Evolutionary conservation across 2,113 vertebrate genomes (phyloP), one percentile per base, ranked within the genome.

Genomic region (Sphaerodactylus townsendi): DNA sequence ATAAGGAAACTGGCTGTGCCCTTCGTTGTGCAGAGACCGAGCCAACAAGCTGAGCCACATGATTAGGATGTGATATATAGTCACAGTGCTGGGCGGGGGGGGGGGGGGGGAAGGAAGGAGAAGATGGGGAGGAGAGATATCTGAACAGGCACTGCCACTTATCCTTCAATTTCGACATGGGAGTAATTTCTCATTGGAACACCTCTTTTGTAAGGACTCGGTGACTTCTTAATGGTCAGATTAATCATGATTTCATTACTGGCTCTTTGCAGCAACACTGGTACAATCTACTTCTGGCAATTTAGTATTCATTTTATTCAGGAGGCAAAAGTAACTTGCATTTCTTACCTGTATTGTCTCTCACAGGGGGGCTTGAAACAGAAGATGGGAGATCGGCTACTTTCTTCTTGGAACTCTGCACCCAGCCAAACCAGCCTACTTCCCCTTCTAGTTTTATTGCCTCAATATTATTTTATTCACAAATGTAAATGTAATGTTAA

Each of bases 1-100:
- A 93, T 88, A 56, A 76, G 87, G 89, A 79, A 81, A 72, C 91
- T 92, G 80, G 8, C 76, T 83, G 87, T 84, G 92, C 86, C 80
- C 91, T 86, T 90, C 88, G 83, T 81, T 79, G 56, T 1, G 1
- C 82, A 79, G 74, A 88, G 87, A 85, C 88, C 56, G 41, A 87
- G 87, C 80, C 86, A 86, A 81, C 46, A 85, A 85, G 81, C 81
- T 41, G 64, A 72, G 79, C 0, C 53, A 69, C 77, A 69, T 82
- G 81, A 78, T 90, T 88, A 41, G 77, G n/a, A 72, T 11, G 69
- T 88, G 86, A 89, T 81, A 66, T 76, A 89, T 62, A 81, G 41
- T 87, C 85, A 80, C 37, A n/a, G 59, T 3, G 46, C 1, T 35
- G 35, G 69, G 46, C 53, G 28, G 77, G 23, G 64, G n/a, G 23